Evolutionary conservation across 2,113 vertebrate genomes (phyloP).

Genomic region (Mustela lutreola): DNA sequence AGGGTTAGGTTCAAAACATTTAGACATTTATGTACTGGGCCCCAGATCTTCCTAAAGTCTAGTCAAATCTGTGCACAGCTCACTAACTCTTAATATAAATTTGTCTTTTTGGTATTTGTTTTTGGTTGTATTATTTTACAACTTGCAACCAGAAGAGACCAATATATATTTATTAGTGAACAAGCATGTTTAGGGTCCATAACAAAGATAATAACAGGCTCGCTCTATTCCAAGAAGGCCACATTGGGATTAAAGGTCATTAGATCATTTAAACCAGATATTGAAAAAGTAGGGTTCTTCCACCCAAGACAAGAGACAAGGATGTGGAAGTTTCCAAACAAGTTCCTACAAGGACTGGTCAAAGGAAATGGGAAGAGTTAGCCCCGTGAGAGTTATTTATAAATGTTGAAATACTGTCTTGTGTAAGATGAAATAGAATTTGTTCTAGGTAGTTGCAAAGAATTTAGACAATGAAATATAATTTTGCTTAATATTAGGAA

Average conservation of each 20-base stretch:
- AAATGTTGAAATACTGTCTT: background rate
- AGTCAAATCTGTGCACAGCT: background rate
- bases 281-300: background rate
- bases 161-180: background rate
- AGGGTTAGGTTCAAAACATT: background rate
- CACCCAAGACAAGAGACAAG: background rate
- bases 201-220: background rate
- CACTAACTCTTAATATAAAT: background rate
- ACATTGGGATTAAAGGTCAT: background rate
- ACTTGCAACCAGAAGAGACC: background rate
- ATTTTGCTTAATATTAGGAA: conserved; percentile 36
- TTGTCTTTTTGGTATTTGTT: background rate
- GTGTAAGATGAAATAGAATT: background rate
- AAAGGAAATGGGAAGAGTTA: conserved; percentile 54
- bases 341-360: background rate
- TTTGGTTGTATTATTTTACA: background rate
- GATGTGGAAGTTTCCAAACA: background rate
- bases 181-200: background rate
- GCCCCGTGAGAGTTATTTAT: background rate
- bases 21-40: background rate
- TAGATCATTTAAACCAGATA: background rate
- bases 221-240: background rate
- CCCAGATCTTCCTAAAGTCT: conserved; percentile 25
- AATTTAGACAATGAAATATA: conserved; percentile 24
- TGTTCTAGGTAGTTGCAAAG: background rate